A percentile compares a stretch with the other conserved stretches of the same genome.
Evolutionary conservation across 2,113 vertebrate species (phyloP).

Genomic region (Centrocercus urophasianus): DNA sequence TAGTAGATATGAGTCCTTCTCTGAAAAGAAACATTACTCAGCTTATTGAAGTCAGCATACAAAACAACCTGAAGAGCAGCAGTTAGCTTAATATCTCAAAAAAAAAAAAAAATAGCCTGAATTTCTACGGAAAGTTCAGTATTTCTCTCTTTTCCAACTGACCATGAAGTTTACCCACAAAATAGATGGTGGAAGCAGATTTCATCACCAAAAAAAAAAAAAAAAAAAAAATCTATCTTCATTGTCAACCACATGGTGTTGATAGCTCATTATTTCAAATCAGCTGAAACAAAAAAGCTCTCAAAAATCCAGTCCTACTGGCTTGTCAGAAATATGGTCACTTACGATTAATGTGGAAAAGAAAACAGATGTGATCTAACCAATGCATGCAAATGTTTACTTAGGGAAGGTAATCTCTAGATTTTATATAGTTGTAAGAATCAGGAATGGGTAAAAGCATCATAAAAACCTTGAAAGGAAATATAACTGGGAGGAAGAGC

Average conservation of each 20-base stretch:
- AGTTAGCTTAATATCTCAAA: background rate
- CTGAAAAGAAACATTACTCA: background rate
- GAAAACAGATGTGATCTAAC: background rate
- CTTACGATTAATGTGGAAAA: background rate
- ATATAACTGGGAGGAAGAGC: rapidly evolving
- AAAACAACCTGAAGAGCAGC: background rate
- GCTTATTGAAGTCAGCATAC: background rate
- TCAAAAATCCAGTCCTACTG: background rate
- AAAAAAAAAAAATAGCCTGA: background rate
- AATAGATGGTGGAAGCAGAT: rapidly evolving
- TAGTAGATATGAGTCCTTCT: background rate
- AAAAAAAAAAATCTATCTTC: background rate
- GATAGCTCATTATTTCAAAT: background rate
- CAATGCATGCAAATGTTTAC: background rate
- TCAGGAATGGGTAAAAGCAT: background rate
- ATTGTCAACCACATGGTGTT: background rate
- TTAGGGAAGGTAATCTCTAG: background rate
- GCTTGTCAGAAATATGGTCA: background rate
- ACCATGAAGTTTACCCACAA: background rate
- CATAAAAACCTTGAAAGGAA: background rate
- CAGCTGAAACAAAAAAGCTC: background rate
- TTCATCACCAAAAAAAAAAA: background rate
- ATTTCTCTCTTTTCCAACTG: background rate
- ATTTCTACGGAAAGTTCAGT: background rate
- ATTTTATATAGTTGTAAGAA: background rate